These are phyloP conservation scores for Thecophora atra DNA, from an alignment of 2,888 invertebrate genomes.

Conservation along the genomic window DNA sequence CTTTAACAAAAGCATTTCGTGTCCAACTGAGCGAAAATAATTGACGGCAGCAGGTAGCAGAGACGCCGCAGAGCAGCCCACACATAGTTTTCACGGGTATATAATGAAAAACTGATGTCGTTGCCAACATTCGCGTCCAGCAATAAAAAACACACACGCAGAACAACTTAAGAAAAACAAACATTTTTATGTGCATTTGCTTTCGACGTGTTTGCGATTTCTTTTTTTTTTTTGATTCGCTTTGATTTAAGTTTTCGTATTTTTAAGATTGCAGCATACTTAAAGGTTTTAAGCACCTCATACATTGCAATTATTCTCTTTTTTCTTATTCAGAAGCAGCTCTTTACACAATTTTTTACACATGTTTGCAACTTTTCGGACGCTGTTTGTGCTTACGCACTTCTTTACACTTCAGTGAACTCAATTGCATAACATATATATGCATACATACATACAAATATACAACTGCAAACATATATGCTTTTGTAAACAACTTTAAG, in stretches of 20 bases:
- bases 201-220: conserved; percentile 37
- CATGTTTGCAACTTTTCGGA: conserved; percentile 47
- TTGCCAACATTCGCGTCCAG: neutral
- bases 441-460: too few relatives aligned
- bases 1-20: conserved; percentile 29
- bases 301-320: conserved; percentile 17
- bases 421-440: too few relatives aligned
- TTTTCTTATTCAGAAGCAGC: neutral
- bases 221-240: conserved; percentile 7
- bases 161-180: neutral
- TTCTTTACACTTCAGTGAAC: neutral
- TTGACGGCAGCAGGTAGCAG: neutral
- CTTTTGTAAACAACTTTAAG: too few relatives aligned
- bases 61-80: neutral
- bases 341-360: conserved; percentile 10
- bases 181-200: conserved; percentile 1
- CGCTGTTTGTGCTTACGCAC: conserved; percentile 20
- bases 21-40: neutral
- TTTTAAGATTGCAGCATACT: conserved; percentile 37
- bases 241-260: too few relatives aligned
- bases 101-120: conserved; percentile 10
- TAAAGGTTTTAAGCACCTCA: conserved; percentile 48
- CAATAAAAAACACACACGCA: neutral
- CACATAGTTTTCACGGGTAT: conserved; percentile 16
- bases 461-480: too few relatives aligned